Evolutionary conservation across 2,797 vertebrate species (phyloP), one percentile per base, ranked within the genome.

Genomic region (Cuculus canorus): DNA sequence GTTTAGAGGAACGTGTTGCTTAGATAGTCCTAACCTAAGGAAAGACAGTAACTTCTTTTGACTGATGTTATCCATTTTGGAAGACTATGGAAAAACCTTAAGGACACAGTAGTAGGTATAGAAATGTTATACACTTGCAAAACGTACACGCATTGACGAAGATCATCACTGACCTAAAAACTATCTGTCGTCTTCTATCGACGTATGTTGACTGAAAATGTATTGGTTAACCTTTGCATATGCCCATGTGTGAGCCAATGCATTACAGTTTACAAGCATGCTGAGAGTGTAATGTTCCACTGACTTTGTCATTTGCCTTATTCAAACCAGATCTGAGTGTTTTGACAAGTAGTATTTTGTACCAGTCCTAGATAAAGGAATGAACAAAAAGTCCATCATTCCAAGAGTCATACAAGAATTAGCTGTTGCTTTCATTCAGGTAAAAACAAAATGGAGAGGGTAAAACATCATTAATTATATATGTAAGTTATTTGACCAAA

Each of bases 161-260:
- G 7, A 43, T 66, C 30, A 78, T 9, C 10, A 27, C 10, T 5
- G 5, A 60, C 39, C 64, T n/a, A 39, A 61, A 27, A 72, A 39
- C 17, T 41, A 43, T 48, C 14, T 17, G 13, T 27, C 81, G 28
- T 48, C n/a, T 90, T 86, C 30, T 16, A 43, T 57, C 13, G 41
- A 13, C 47, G 4, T 32, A 11, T 22, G 7, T 25, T 57, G 17
- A 37, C 18, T n/a, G 11, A 71, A 68, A 66, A 68, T 27, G n/a
- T 33, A 30, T 15, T 27, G 3, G 3, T 10, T 27, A 60, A 9
- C 6, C 18, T 35, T 56, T 63, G 21, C 4, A 79, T 84, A 66
- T 41, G 23, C 7, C 60, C 0, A 0, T 2, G 0, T 32, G 13
- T 37, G 32, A 83, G 6, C 4, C 47, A 45, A 78, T 28, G 3